A percentile compares a stretch with the other conserved stretches of the same genome.
Evolutionary conservation across 2,888 invertebrate genomes (phyloP).

Genomic region (Liopterus haemorrhoidalis): DNA sequence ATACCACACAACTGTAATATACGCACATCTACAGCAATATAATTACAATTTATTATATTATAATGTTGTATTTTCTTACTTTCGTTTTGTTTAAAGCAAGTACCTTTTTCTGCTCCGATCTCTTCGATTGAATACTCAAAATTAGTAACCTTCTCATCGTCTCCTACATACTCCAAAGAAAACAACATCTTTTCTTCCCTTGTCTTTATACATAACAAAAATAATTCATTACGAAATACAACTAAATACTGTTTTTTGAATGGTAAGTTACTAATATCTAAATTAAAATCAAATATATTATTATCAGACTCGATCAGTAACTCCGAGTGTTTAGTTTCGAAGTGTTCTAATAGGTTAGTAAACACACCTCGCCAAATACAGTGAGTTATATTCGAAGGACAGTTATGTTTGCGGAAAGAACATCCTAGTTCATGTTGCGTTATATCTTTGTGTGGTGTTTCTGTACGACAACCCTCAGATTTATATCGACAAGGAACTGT

Average conservation of each 20-base stretch:
- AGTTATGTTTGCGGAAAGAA: slow-evolving; percentile 32
- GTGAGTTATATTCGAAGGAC: slow-evolving; percentile 30
- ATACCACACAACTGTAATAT: too few relatives aligned
- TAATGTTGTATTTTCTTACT: slow-evolving; percentile 34
- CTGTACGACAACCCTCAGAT: slow-evolving; percentile 34
- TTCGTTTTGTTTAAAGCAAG: slow-evolving; percentile 32
- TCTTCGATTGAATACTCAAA: slow-evolving; percentile 38
- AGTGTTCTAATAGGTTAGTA: slow-evolving; percentile 36
- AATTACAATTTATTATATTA: too few relatives aligned
- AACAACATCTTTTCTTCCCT: slow-evolving; percentile 35
- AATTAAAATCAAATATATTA: slow-evolving; percentile 36
- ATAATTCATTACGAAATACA: slow-evolving; percentile 34
- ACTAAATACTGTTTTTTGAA: slow-evolving; percentile 33
- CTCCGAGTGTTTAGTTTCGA: slow-evolving; percentile 35
- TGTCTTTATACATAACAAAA: slow-evolving; percentile 35
- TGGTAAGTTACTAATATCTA: slow-evolving; percentile 30
- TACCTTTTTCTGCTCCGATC: slow-evolving; percentile 33
- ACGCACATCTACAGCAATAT: too few relatives aligned
- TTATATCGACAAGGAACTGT: slow-evolving; percentile 36
- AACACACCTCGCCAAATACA: slow-evolving; percentile 36
- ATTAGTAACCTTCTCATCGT: slow-evolving; percentile 29
- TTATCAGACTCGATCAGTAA: slow-evolving; percentile 36
- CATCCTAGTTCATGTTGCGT: slow-evolving; percentile 33
- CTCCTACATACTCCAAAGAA: slow-evolving; percentile 36
- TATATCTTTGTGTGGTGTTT: slow-evolving; percentile 30